Base-by-base conservation (phyloP, 2,113 vertebrate species). In the Corydoras maculifer region DNA sequence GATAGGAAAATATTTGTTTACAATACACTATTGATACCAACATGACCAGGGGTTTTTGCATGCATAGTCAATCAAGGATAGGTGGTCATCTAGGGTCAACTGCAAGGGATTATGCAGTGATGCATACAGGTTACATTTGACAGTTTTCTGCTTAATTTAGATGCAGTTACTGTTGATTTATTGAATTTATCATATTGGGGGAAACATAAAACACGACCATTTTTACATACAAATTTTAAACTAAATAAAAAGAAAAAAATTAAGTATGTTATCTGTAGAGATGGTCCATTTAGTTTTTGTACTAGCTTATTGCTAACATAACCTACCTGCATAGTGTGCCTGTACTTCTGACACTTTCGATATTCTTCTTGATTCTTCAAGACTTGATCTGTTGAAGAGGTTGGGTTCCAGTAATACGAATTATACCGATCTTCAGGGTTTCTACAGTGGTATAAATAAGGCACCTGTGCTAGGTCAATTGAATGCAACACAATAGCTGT, bases 401-500 rank as follows among this genome's bases (percentile, higher is more conserved):
- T 0, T 2, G 58, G 62, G 11, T 0, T 11, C 31, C 2, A 3
- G 12, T 0, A 0, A 43, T 12, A 10, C 7, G n/a, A 11, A 66
- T 18, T 4, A 9, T 32, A 4, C 8, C 8, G 5, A 12, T 3
- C 13, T 10, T 67, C 0, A 35, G 58, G 35, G 15, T 1, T 0
- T 1, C 3, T 0, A 5, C 18, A 5, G 4, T 3, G 7, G 18
- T 32, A 12, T 6, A 0, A 6, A 9, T 3, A 0, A 0, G 0
- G 0, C 0, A 9, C 0, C 0, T 0, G 0, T 0, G 1, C 48
- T 0, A 83, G 0, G 9, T 75, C 68, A 3, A 79, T 0, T 51
- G 73, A 73, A 75, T 81, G 85, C 11, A 87, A 5, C 12, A 80
- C 78, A 25, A 87, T 79, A 51, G 59, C 80, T 8, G 84, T 15